phyloP scores from a whole-genome alignment of 2,797 vertebrate genomes.

The Sarcoramphus papa region DNA sequence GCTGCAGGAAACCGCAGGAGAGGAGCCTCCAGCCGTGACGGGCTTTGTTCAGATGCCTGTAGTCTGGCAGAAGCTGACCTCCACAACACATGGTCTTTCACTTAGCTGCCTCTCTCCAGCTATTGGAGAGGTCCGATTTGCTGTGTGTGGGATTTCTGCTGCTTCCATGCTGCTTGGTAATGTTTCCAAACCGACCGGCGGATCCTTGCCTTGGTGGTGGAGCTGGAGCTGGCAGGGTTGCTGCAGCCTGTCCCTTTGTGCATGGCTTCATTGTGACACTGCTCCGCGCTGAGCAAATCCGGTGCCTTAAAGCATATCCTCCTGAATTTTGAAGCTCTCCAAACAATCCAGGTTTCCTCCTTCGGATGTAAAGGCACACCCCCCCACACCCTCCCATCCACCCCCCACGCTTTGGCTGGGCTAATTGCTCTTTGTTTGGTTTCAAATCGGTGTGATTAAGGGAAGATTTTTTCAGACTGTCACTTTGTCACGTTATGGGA shows the following conservation, averaged over 20 bases:
- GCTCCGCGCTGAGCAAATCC: not conserved
- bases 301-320: not conserved
- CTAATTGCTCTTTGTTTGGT: constrained; percentile 7
- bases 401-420: not conserved
- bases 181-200: fast-evolving
- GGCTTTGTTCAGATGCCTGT: constrained; percentile 16
- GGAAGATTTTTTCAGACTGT: not conserved
- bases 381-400: not conserved
- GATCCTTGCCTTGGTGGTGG: not conserved
- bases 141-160: constrained; percentile 14
- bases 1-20: not conserved
- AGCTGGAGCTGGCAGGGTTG: not conserved
- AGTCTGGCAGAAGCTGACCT: constrained; percentile 28
- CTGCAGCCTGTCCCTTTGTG: not conserved
- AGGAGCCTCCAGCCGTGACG: not conserved
- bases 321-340: not conserved
- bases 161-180: not conserved
- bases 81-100: not conserved
- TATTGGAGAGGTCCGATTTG: not conserved
- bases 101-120: not conserved
- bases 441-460: constrained; percentile 13
- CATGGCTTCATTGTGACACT: not conserved
- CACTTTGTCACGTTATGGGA: not conserved
- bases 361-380: not conserved
- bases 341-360: not conserved